Base-by-base conservation (phyloP, 2,888 invertebrate species). In the Sminthurides aquaticus region DNA sequence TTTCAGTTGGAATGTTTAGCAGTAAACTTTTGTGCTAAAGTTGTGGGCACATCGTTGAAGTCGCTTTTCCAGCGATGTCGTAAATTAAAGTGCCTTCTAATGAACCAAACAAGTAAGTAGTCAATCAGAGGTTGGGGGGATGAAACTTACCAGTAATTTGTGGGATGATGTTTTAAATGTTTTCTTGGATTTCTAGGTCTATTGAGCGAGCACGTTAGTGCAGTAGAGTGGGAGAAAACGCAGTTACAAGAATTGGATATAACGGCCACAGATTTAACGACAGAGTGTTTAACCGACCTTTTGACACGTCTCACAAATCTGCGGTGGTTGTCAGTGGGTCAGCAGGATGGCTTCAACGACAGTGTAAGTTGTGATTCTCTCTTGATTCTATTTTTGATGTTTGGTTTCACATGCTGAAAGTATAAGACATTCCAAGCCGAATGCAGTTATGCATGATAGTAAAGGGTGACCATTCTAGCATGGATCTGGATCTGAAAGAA, bases 191-290 rank as follows among this genome's bases (percentile, higher is more conserved):
- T 55, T 49, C 25, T 20, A 93, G 94, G 87, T 78, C 83, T 99
- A 8, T 89, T 90, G 77, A 93, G 93, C 73, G 92, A 95, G 75
- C 85, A 90, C 78, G 88, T 99, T 67, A 90, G 91, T 88, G 89
- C 89, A 77, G 96, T 96, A 8, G 97, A 98, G 76, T 99, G 99
- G 99, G 97, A 99, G 79, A 94, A 96, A 79, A 90, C 93, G 1
- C 86, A 87, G 0, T 80, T 99, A 64, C 91, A 90, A 78, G 99
- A 99, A 80, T 78, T 99, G 73, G 99, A 99, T 77, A 89, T 99
- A 64, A 94, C 96, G 0, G 99, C 94, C 1, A 99, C 98, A 0
- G 98, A 99, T 79, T 80, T 99, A 66, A 90, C 91, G 1, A 87
- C 93, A 0, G 97, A 98, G 77, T 92, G 95, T 71, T 84, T 99